A percentile compares a stretch with the other conserved stretches of the same genome.
These are phyloP conservation scores for Pluvialis apricaria DNA, from an alignment of 2,113 vertebrate species.

Conservation along the genomic window DNA sequence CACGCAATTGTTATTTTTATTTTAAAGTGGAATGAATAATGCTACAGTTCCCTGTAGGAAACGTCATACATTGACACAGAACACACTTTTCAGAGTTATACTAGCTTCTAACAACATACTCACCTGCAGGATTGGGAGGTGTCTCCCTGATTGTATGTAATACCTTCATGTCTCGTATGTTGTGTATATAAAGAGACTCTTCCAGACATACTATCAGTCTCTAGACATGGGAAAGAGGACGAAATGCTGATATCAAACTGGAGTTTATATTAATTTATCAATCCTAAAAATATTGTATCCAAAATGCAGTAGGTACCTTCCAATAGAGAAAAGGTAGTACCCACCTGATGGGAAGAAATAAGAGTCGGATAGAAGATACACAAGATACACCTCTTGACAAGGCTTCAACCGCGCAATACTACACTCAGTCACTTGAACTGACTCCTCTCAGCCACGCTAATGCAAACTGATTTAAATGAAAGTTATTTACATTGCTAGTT, in stretches of 20 bases:
- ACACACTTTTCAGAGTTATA: background rate
- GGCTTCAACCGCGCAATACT: background rate
- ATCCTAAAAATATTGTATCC: background rate
- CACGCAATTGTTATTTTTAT: background rate
- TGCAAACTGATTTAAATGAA: background rate
- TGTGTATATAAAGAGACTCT: constrained; percentile 98
- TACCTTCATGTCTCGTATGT: constrained; percentile 99
- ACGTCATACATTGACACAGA: fast-evolving
- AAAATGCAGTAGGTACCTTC: background rate
- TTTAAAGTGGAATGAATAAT: background rate
- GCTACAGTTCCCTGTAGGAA: background rate
- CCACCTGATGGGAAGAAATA: background rate
- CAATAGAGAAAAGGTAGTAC: background rate
- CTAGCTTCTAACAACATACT: background rate
- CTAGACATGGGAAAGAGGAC: constrained; percentile 58
- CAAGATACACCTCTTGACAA: background rate
- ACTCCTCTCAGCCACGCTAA: background rate
- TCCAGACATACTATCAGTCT: constrained; percentile 98
- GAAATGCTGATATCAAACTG: background rate
- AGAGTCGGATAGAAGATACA: background rate
- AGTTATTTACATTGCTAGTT: background rate
- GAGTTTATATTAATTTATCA: background rate
- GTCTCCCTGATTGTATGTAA: constrained; percentile 99
- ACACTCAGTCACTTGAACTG: background rate
- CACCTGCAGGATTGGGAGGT: constrained; percentile 93